Percentiles rank a stretch among this genome's conserved stretches.
Evolutionary conservation across 2,113 vertebrate species (phyloP).

Genomic region (Delphinus delphis): DNA sequence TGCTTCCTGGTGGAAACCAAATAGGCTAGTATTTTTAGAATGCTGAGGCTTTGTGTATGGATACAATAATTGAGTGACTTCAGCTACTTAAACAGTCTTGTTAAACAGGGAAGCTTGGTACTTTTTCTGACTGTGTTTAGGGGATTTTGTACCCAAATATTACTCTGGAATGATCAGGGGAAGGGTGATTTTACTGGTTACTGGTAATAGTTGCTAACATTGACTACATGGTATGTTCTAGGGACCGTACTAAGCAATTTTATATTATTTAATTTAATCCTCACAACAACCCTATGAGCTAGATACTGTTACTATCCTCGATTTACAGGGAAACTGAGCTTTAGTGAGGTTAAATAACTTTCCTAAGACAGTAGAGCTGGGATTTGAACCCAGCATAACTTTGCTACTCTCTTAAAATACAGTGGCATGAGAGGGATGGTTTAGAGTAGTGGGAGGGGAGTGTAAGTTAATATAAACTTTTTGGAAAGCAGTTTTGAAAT

Average conservation of each 20-base stretch:
- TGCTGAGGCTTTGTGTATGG: background rate
- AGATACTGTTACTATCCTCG: background rate
- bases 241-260: background rate
- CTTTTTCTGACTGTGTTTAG: slow-evolving; percentile 51
- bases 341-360: background rate
- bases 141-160: slow-evolving; percentile 56
- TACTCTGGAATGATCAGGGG: background rate
- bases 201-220: background rate
- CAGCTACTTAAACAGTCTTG: background rate
- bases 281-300: background rate
- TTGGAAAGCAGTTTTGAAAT: slow-evolving; percentile 27
- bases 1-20: background rate
- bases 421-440: background rate
- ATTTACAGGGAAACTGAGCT: background rate
- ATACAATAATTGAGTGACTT: background rate
- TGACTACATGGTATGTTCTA: background rate
- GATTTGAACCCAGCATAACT: background rate
- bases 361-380: background rate
- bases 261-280: background rate
- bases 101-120: slow-evolving; percentile 53
- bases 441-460: background rate
- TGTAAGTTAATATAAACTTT: background rate
- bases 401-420: background rate
- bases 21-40: slow-evolving; percentile 3
- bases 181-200: background rate